Percentiles rank a stretch among this genome's conserved stretches.
Evolutionary conservation across 2,888 invertebrate species (phyloP).

Genomic region (Acronicta psi): DNA sequence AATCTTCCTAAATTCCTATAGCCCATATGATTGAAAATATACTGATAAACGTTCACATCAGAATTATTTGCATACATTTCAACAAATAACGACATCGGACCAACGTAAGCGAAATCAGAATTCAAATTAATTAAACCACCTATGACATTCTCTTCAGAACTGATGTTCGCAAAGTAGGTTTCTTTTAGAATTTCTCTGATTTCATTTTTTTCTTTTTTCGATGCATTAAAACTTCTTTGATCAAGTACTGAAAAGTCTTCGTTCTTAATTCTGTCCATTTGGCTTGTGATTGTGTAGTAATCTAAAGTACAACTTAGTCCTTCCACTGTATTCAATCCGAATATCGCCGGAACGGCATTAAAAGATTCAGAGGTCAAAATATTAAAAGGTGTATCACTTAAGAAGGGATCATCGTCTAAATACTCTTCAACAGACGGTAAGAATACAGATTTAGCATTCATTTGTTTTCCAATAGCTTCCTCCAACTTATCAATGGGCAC

Average conservation of each 20-base stretch:
- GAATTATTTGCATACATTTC: constrained; percentile 76
- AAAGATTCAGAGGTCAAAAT: constrained; percentile 71
- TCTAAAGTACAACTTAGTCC: constrained; percentile 83
- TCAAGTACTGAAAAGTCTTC: constrained; percentile 78
- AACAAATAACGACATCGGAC: constrained; percentile 78
- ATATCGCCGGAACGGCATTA: constrained; percentile 83
- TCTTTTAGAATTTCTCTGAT: constrained; percentile 72
- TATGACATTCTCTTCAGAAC: constrained; percentile 74
- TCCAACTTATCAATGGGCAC: constrained; percentile 71
- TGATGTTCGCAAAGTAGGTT: constrained; percentile 76
- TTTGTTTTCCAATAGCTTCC: constrained; percentile 81
- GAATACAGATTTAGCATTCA: constrained; percentile 81
- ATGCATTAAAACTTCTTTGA: constrained; percentile 69
- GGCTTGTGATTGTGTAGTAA: constrained; percentile 77
- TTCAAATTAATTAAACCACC: constrained; percentile 82
- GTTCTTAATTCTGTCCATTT: constrained; percentile 77
- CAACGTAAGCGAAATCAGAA: constrained; percentile 80
- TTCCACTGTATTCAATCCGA: constrained; percentile 88
- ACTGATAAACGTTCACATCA: constrained; percentile 70
- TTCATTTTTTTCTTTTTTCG: constrained; percentile 69
- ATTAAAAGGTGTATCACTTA: constrained; percentile 82
- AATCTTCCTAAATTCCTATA: constrained; percentile 80
- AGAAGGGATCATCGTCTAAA: constrained; percentile 77
- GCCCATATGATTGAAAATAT: constrained; percentile 79
- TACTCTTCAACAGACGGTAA: constrained; percentile 76